Evolutionary conservation across 1,140 invertebrate genomes (phyloP).

Genomic region (Hesperophylax magnus): DNA sequence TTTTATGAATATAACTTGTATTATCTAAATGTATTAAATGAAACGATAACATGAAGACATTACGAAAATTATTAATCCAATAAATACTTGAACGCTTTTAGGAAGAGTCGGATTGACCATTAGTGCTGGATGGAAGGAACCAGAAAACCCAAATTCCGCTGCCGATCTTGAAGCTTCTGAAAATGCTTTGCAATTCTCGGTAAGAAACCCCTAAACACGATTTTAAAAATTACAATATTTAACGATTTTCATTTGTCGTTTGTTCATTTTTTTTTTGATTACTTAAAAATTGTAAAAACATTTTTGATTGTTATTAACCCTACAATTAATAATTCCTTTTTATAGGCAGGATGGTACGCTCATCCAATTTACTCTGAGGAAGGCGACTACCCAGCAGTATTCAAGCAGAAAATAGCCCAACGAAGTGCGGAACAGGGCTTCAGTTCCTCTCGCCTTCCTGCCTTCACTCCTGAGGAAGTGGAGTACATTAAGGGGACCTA

Average conservation of each 20-base stretch:
- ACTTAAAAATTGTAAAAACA: too few species aligned
- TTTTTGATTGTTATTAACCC: neutral
- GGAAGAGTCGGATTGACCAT: conserved; percentile 70
- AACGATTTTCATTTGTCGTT: neutral
- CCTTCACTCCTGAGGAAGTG: conserved; percentile 72
- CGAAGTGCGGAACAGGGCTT: conserved; percentile 74
- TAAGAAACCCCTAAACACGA: conserved; percentile 38
- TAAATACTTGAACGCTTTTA: conserved; percentile 45
- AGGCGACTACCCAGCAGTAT: conserved; percentile 76
- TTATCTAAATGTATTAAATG: too few species aligned
- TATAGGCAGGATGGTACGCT: conserved; percentile 69
- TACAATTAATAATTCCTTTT: neutral
- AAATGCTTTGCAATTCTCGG: conserved; percentile 63
- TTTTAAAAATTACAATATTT: neutral
- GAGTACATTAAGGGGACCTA: conserved; percentile 71
- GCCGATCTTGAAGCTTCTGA: conserved; percentile 68
- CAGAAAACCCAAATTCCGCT: conserved; percentile 59
- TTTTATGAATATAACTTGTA: too few species aligned
- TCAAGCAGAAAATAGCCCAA: conserved; percentile 71
- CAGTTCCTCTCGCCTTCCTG: conserved; percentile 70
- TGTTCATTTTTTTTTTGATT: neutral
- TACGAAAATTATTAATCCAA: neutral
- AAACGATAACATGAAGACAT: too few species aligned
- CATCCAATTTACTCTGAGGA: conserved; percentile 74
- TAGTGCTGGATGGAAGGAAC: conserved; percentile 68